Evolutionary conservation across 2,797 vertebrate species (phyloP).

Genomic region (Ptychobarbus kaznakovi): DNA sequence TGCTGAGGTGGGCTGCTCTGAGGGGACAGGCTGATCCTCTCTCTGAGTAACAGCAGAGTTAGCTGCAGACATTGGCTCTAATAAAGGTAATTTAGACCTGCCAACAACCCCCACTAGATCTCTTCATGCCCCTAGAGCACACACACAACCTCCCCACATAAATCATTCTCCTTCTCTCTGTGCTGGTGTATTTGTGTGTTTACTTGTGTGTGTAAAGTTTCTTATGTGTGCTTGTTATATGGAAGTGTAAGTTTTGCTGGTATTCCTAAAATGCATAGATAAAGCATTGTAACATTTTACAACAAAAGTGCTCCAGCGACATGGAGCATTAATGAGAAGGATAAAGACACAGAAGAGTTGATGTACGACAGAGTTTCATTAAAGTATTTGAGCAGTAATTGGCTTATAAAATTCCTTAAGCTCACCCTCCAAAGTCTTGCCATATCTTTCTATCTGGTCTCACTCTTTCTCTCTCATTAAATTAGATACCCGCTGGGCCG

Average conservation of each 20-base stretch:
- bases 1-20: conserved; percentile 40
- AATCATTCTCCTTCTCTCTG: conserved; percentile 39
- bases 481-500: conserved; percentile 58
- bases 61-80: conserved; percentile 48
- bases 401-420: conserved; percentile 44
- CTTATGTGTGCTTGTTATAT: conserved; percentile 5
- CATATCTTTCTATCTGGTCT: conserved; percentile 46
- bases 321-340: conserved; percentile 15
- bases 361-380: conserved; percentile 21
- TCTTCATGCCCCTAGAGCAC: conserved; percentile 41
- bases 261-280: conserved; percentile 15
- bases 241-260: not conserved
- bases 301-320: not conserved
- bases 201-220: conserved; percentile 6
- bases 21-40: conserved; percentile 45
- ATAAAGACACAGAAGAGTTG: conserved; percentile 15
- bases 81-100: conserved; percentile 59
- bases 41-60: conserved; percentile 49
- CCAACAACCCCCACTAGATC: conserved; percentile 49
- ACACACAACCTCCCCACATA: conserved; percentile 53
- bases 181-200: conserved; percentile 29
- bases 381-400: conserved; percentile 42
- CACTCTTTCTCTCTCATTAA: conserved; percentile 61
- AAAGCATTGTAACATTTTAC: not conserved
- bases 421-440: conserved; percentile 23